Evolutionary conservation across 2,113 vertebrate species (phyloP).

Genomic region (Pagrus major): DNA sequence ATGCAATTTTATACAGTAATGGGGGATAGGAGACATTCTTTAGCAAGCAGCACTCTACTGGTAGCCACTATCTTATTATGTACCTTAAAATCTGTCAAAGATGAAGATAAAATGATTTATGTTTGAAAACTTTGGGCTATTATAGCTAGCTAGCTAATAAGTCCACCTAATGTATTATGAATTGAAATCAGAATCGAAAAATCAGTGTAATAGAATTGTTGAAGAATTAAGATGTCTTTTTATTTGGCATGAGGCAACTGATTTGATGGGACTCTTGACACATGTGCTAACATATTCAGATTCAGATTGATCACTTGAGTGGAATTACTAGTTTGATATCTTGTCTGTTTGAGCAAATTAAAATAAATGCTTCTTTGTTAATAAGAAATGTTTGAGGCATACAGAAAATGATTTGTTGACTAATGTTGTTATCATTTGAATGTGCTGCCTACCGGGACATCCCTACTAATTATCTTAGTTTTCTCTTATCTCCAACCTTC

Average conservation of each 20-base stretch:
- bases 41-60: no score
- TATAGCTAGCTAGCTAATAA: no score
- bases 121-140: no score
- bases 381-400: conserved; percentile 26
- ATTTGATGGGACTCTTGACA: conserved; percentile 1
- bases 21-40: no score
- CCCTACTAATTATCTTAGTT: conserved; percentile 36
- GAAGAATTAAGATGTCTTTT: no score
- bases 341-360: not conserved
- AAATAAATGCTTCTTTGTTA: conserved; percentile 20
- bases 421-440: conserved; percentile 17
- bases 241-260: not conserved
- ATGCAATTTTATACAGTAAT: no score
- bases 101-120: no score
- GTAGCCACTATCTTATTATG: no score
- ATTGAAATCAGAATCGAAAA: no score
- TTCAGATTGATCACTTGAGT: conserved; percentile 1
- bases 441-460: not conserved
- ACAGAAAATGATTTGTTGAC: conserved; percentile 26
- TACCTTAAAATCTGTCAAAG: no score
- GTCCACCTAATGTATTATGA: no score
- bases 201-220: no score
- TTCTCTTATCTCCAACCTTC: conserved; percentile 57
- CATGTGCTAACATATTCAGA: not conserved
- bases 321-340: conserved; percentile 19